phyloP scores from a whole-genome alignment of 53 echinoderm and acorn worm species.

The Glandiceps talaboti region DNA sequence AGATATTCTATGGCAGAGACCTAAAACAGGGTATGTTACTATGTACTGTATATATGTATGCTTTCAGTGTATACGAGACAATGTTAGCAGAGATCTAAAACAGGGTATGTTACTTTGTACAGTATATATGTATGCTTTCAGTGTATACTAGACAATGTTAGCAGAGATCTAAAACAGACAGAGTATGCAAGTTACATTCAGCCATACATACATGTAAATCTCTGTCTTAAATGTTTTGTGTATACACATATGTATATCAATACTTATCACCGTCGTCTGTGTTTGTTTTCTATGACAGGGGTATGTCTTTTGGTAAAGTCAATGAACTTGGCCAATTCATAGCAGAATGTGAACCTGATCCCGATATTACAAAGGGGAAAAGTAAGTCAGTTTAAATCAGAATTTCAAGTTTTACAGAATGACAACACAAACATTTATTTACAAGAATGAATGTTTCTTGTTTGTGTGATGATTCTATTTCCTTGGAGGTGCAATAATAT shows the following conservation, averaged over 20 bases:
- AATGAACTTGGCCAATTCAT: constrained; percentile 94
- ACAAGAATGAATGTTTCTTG: no score
- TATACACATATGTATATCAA: no score
- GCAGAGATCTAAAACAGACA: constrained; percentile 61
- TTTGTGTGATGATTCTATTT: no score
- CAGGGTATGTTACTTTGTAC: constrained; percentile 35
- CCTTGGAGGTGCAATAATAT: no score
- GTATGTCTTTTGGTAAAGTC: constrained; percentile 89
- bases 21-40: constrained; percentile 48
- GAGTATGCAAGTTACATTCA: no score
- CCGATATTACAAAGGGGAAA: constrained; percentile 58
- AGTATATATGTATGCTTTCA: not conserved
- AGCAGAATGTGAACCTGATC: constrained; percentile 83
- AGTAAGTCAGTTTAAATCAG: constrained; percentile 11
- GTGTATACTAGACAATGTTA: no score
- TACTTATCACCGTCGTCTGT: no score
- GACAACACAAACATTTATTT: no score
- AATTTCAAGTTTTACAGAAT: no score
- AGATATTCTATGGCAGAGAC: constrained; percentile 82
- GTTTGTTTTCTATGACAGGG: constrained; percentile 17
- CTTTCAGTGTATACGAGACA: no score
- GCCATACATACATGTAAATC: no score
- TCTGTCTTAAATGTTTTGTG: no score
- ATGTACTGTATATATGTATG: not conserved
- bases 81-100: constrained; percentile 76